Evolutionary conservation across 2,113 vertebrate species (phyloP).

Genomic region (Xerus inauris): DNA sequence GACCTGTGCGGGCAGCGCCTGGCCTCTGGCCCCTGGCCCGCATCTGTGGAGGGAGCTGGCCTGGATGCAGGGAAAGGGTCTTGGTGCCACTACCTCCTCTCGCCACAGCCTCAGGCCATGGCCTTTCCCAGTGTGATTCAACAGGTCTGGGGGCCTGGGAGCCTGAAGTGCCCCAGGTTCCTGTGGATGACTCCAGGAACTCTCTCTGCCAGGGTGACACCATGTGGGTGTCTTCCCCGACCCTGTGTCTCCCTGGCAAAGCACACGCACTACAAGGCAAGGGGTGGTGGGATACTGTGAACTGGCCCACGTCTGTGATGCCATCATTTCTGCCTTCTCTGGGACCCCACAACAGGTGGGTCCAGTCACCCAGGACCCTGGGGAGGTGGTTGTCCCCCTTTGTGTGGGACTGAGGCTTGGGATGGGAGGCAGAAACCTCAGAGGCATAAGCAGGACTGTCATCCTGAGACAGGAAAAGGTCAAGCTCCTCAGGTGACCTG

Average conservation of each 20-base stretch:
- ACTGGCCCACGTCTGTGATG: too few species aligned
- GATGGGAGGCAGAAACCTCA: too few species aligned
- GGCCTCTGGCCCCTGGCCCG: not conserved
- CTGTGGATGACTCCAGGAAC: not conserved
- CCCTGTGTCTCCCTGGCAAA: not conserved
- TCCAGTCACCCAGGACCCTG: not conserved
- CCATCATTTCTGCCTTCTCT: not conserved
- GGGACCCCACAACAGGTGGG: not conserved
- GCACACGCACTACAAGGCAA: too few species aligned
- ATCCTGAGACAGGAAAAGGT: not conserved
- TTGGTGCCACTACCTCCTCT: not conserved
- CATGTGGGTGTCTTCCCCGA: not conserved
- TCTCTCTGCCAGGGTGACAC: not conserved
- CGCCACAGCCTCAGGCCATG: too few species aligned
- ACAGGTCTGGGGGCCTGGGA: not conserved
- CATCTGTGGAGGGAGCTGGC: too few species aligned
- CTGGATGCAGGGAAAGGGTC: not conserved
- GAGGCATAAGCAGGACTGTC: not conserved
- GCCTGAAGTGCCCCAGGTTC: not conserved
- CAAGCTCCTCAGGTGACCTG: not conserved
- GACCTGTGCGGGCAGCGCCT: fast-evolving
- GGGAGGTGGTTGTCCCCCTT: not conserved
- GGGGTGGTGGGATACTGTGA: not conserved
- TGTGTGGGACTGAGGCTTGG: not conserved
- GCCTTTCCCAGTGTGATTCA: not conserved